A percentile compares a stretch with the other conserved stretches of the same genome.
Evolutionary conservation across 2,888 invertebrate genomes (phyloP).

Genomic region (Cyrtodaria siliqua): DNA sequence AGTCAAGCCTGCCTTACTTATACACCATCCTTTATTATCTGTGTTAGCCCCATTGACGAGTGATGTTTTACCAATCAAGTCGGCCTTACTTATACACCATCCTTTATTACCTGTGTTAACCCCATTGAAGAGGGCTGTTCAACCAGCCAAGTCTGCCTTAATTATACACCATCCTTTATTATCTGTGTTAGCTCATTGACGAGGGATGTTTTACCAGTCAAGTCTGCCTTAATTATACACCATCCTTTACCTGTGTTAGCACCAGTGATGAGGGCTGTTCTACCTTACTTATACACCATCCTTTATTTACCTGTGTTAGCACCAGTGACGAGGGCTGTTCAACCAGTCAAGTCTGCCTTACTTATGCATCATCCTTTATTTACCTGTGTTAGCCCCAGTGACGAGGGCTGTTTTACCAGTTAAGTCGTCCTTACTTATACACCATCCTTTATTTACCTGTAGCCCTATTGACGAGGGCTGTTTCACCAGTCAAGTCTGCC

Average conservation of each 20-base stretch:
- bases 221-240: not conserved
- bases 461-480: not conserved
- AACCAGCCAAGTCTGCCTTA: not conserved
- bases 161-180: not conserved
- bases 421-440: not conserved
- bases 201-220: not conserved
- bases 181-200: not conserved
- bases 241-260: not conserved
- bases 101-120: not conserved
- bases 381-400: not conserved
- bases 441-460: too few species aligned
- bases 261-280: not conserved
- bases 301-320: slow-evolving; percentile 2
- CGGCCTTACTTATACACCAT: not conserved
- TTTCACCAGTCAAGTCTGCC: not conserved
- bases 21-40: not conserved
- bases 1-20: not conserved
- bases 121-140: not conserved
- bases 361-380: too few species aligned
- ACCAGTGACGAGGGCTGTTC: not conserved
- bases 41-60: not conserved
- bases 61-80: not conserved
- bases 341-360: not conserved
- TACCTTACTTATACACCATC: not conserved
- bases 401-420: not conserved